Base-by-base conservation (phyloP, 2,888 invertebrate species). In the Drosophila mayaguana region DNA sequence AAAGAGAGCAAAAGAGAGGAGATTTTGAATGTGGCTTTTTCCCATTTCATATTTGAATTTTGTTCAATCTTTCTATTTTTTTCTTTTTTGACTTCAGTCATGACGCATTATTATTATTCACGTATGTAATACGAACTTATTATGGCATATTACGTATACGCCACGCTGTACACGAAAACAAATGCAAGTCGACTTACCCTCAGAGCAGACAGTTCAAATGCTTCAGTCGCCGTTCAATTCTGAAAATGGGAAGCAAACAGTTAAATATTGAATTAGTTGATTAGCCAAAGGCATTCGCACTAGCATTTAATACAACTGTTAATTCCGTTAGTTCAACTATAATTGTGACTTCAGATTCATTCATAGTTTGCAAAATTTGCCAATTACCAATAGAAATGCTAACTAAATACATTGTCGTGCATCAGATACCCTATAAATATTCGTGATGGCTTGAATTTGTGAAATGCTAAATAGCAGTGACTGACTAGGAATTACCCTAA, bases 101-200 rank as follows among this genome's bases (percentile, higher is more conserved):
- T 70, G 70, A 74, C 75, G 40, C 75, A 74, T 43, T 38, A 20
- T 25, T 45, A 22, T 55, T 38, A n/a, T 55, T 42, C n/a, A 46
- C 4, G 18, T 40, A 36, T 66, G 36, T 55, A 65, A 45, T 62
- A 34, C 12, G 14, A 40, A 48, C 36, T 54, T 48, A 43, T 40
- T 75, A 34, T 70, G 42, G 14, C 56, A 56, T 14, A 74, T 46
- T 64, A 40, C 56, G 56, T 48, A 74, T 70, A 60, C 46, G 63
- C 42, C 56, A 57, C 6, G 25, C 4, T 50, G 2, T 22, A 20
- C 20, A 3, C 18, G 6, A 36, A 32, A 8, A 3, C 9, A 3
- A 22, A 9, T 60, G 48, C 18, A 14, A 28, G 12, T 40, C 14
- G 8, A 70, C 64, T 61, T 61, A 74, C 70, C 63, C 56, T 64